Evolutionary conservation across 1,140 invertebrate species (phyloP), one percentile per base, ranked within the genome.

Genomic region (Sitophilus oryzae): DNA sequence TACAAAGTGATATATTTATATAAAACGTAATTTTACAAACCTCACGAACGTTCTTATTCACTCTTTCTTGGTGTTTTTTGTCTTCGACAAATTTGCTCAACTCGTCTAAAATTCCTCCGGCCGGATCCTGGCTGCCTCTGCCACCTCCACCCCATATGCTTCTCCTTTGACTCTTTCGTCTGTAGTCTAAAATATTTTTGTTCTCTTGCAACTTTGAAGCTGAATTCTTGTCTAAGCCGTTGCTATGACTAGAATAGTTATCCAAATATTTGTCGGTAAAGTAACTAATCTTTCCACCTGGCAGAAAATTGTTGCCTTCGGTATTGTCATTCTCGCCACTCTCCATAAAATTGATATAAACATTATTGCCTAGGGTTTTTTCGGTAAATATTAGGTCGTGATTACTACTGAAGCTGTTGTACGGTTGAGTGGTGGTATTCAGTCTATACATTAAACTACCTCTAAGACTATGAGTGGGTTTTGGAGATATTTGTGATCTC

Each of bases 41-140:
- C 67, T 69, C 64, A 58, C 65, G 66, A 22, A 68, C 66, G 42
- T 66, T 66, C 30, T 63, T 62, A 20, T 56, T 52, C 9, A 69
- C 65, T 44, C 56, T 46, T 34, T 66, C 62, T 35, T 65, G 63
- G 41, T 66, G 66, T 5, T 57, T 59, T 37, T 62, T 64, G 44
- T 59, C 56, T 49, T 59, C 57, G 25, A 51, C 50, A 44, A 53
- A 61, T 15, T 57, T 43, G 20, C 48, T 60, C 2, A 61, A 52
- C 42, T 66, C 64, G 30, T 66, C 64, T 14, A 59, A 30, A 35
- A 62, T 50, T n/a, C 44, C 62, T 8, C 54, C 55, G 23, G 53
- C 45, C 3, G 30, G 40, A 50, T 52, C 49, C 45, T 23, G 44
- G 21, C 44, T 48, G 4, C 25, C 30, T 21, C 47, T 30, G n/a